Evolutionary conservation across 2,888 invertebrate genomes (phyloP), one percentile per base, ranked within the genome.

Genomic region (Liopterus haemorrhoidalis): DNA sequence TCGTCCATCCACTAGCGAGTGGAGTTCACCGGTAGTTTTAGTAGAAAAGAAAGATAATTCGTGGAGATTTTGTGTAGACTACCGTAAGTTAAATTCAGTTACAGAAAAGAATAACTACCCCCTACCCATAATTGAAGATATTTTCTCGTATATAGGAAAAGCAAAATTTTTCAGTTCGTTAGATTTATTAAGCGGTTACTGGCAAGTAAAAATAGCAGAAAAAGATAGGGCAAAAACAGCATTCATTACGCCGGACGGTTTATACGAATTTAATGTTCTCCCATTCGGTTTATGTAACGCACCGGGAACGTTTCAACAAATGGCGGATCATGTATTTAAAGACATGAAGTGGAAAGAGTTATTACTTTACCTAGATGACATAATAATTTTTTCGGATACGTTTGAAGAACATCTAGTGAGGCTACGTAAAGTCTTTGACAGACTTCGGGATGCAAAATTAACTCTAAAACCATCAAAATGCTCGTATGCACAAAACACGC

Each of bases 251-350:
- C 49, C 51, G 12, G 52, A 47, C 18, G 55, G 57, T 3, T 45
- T 51, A 28, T 57, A 47, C 22, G 48, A 53, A 40, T 58, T 55
- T 25, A 50, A 53, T n/a, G 49, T 49, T 19, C 27, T 58, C 25
- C 46, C 49, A 18, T 57, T 57, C 38, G 58, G 56, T 3, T 41
- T 56, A 31, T 54, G 54, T 19, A 55, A 54, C 20, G 54, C 56
- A 6, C 56, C 57, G 2, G 46, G 36, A 1, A 53, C 53, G 1
- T 58, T 57, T 31, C 52, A 55, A 41, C 37, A 44, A 14, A 21
- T 32, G 22, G 33, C 41, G 11, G 33, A 33, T 22, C 22, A 16
- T 14, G 28, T 43, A 6, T 43, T 43, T n/a, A 20, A 20, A 28
- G 35, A 33, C 11, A 19, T 39, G 18, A 45, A 44, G 20, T 49